These are phyloP conservation scores for Mongoloraphidia duomilia DNA, from an alignment of 2,888 invertebrate genomes.

Conservation along the genomic window DNA sequence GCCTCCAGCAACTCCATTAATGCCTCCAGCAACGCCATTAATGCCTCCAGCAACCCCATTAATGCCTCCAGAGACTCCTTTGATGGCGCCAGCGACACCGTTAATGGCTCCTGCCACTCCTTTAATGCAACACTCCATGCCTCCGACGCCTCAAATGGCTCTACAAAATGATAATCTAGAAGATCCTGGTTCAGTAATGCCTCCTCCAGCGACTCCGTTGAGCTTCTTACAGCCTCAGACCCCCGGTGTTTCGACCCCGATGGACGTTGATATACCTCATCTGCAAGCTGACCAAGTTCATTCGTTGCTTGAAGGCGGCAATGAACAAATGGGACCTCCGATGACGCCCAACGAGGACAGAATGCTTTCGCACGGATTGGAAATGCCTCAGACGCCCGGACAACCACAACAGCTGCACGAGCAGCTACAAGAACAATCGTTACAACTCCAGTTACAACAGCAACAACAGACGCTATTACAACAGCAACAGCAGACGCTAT, in stretches of 20 bases:
- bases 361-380: too few relatives aligned
- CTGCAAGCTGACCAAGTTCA: constrained; percentile 39
- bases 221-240: constrained; percentile 10
- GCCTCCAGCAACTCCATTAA: constrained; percentile 22
- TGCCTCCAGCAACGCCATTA: constrained; percentile 13
- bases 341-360: constrained; percentile 22
- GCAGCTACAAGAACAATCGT: background rate
- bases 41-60: constrained; percentile 14
- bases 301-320: constrained; percentile 28
- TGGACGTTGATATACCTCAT: constrained; percentile 42
- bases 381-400: background rate
- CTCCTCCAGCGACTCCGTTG: constrained; percentile 23
- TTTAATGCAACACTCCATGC: constrained; percentile 13
- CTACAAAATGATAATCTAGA: constrained; percentile 21
- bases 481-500: constrained; percentile 4
- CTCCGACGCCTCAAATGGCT: constrained; percentile 10
- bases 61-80: constrained; percentile 17
- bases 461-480: background rate
- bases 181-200: constrained; percentile 20
- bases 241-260: constrained; percentile 28
- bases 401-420: background rate
- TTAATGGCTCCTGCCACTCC: constrained; percentile 18
- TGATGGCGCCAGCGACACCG: constrained; percentile 13
- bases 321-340: constrained; percentile 22
- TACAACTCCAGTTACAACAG: background rate